Conservation (phyloP, 2,113 vertebrate genomes). For the Elgaria multicarinata region DNA sequence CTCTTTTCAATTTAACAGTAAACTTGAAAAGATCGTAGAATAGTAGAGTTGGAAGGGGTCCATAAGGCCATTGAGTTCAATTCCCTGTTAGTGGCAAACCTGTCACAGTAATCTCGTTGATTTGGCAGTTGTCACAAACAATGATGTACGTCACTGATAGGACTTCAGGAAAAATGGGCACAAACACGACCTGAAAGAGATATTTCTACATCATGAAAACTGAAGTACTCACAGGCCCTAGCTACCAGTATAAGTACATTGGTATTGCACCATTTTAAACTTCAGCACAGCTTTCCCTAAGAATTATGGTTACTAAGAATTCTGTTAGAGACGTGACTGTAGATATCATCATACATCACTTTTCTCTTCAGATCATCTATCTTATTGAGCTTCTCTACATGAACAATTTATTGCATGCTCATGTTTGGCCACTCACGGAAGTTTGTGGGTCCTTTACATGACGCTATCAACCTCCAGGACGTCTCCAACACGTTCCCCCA, state of each 20-base stretch:
- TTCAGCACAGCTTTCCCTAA: neutral
- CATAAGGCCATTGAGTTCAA: too few relatives aligned
- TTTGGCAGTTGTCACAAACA: constrained; percentile 90
- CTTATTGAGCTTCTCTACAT: too few relatives aligned
- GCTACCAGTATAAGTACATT: neutral
- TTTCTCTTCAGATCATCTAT: neutral
- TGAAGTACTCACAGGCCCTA: neutral
- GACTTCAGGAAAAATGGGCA: constrained; percentile 78
- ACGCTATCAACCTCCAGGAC: too few relatives aligned
- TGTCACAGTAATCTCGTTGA: constrained; percentile 82
- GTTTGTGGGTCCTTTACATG: too few relatives aligned
- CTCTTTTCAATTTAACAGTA: neutral
- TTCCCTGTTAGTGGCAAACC: constrained; percentile 79
- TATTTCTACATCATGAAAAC: constrained; percentile 9
- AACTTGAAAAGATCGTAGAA: neutral
- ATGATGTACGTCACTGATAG: constrained; percentile 79
- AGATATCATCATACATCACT: neutral
- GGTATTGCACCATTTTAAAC: neutral
- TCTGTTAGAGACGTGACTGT: neutral
- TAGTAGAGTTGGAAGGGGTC: too few relatives aligned
- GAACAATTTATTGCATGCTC: too few relatives aligned
- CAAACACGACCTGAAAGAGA: constrained; percentile 86
- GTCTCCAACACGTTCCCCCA: too few relatives aligned
- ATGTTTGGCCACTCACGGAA: too few relatives aligned
- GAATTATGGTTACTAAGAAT: neutral